These are phyloP conservation scores for Pterocles gutturalis DNA, from an alignment of 2,113 vertebrate species.

Conservation along the genomic window DNA sequence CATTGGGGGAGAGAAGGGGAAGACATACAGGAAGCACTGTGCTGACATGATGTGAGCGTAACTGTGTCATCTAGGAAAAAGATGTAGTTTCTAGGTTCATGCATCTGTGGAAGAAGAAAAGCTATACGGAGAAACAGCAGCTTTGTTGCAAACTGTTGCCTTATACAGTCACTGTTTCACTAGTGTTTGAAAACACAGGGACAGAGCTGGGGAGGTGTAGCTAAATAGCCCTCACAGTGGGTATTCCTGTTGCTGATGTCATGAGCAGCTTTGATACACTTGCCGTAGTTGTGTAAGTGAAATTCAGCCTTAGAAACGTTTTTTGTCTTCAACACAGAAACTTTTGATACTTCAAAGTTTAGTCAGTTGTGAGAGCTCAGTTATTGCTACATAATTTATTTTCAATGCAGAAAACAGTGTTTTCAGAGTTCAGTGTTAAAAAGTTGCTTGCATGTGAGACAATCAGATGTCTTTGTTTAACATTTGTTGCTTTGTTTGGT, in stretches of 20 bases:
- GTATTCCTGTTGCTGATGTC: background rate
- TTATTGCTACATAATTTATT: background rate
- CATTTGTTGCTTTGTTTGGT: background rate
- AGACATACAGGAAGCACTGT: background rate
- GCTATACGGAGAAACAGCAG: background rate
- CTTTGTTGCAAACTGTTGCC: background rate
- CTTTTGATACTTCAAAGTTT: background rate
- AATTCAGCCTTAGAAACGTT: background rate
- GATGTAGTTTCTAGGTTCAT: background rate
- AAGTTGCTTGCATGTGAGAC: background rate
- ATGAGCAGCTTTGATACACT: background rate
- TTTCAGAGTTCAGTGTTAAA: background rate
- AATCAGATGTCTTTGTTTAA: background rate
- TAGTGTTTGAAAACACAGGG: background rate
- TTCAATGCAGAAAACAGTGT: background rate
- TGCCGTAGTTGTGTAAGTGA: background rate
- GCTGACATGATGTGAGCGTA: fast-evolving
- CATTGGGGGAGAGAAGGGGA: background rate
- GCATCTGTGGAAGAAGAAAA: background rate
- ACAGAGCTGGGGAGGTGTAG: background rate
- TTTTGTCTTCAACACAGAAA: background rate
- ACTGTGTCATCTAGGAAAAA: background rate
- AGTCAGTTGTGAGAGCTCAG: background rate
- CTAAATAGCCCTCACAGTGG: background rate
- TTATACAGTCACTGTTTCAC: background rate